Evolutionary conservation across 1,140 invertebrate genomes (phyloP), one percentile per base, ranked within the genome.

Genomic region (Leptopilina boulardi): DNA sequence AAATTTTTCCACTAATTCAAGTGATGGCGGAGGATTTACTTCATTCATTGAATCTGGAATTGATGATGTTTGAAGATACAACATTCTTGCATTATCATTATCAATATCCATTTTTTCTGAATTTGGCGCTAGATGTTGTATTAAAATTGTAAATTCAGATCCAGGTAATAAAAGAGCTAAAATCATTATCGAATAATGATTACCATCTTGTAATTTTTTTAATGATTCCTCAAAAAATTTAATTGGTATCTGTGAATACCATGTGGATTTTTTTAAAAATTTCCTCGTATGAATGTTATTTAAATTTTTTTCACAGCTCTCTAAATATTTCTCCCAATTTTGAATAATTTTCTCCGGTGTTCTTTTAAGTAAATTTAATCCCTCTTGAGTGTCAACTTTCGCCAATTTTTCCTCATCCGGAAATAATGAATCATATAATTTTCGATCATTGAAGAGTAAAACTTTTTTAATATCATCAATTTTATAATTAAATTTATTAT

Each of bases 231-330:
- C 23, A 0, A 73, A 70, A 73, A 90, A 89, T 34, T 79, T 86
- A 0, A 87, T 81, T 0, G 89, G 89, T 4, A 91, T 76, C 1
- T 87, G 77, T 13, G 87, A 81, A 42, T 89, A 86, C 89, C 89
- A 91, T 0, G 80, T 83, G 6, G 59, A 47, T 0, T 51, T 26
- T 54, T 71, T 86, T 0, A 90, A 0, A 30, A 89, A 90, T 3
- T 10, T 42, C 38, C 23, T 79, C 13, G 51, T 18, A 2, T 38
- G n/a, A 34, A 72, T 3, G 2, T 8, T 0, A 13, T n/a, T 0
- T 0, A 47, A 30, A 1, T 72, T 70, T 0, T 38, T 19, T 2
- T 77, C 8, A n/a, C 76, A 85, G 3, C 70, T 30, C 0, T 78
- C 11, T 0, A 85, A 77, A 26, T 87, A 89, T 3, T 78, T 34